Percentiles rank a stretch among this genome's conserved stretches.
phyloP scores from a whole-genome alignment of 2,113 vertebrate species.

The Orycteropus afer region DNA sequence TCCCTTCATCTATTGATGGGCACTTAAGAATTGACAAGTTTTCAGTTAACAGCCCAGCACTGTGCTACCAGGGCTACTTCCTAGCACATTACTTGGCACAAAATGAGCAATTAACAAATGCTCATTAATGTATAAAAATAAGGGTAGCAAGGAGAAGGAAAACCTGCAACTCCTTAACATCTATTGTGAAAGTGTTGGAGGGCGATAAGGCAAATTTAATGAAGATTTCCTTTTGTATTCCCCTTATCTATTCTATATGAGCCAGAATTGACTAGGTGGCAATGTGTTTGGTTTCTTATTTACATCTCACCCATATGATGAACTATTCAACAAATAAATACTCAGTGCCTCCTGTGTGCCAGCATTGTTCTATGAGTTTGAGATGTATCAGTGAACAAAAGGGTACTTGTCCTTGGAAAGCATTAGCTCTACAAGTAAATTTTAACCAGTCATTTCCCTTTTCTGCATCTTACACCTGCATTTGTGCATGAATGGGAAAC shows the following conservation, averaged over 20 bases:
- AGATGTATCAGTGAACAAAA: neutral
- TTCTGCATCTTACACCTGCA: neutral
- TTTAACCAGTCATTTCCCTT: neutral
- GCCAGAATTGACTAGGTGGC: no score
- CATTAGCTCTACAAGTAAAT: neutral
- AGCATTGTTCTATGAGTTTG: neutral
- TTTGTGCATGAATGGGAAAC: constrained; percentile 12
- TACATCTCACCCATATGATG: neutral
- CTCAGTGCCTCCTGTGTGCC: neutral
- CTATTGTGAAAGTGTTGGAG: constrained; percentile 13
- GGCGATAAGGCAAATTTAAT: neutral
- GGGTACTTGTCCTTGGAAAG: neutral
- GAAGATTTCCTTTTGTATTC: neutral
- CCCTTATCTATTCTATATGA: neutral
- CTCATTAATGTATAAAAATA: constrained; percentile 17
- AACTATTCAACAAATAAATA: neutral
- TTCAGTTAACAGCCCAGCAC: no score
- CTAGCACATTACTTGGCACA: neutral
- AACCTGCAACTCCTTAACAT: neutral
- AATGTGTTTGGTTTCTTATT: neutral
- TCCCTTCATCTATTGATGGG: no score
- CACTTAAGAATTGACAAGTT: no score
- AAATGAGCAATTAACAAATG: neutral
- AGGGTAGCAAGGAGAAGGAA: constrained; percentile 18
- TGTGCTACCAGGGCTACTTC: neutral